phyloP scores from a whole-genome alignment of 2,113 vertebrate species.

The Psilopsiagon aurifrons region DNA sequence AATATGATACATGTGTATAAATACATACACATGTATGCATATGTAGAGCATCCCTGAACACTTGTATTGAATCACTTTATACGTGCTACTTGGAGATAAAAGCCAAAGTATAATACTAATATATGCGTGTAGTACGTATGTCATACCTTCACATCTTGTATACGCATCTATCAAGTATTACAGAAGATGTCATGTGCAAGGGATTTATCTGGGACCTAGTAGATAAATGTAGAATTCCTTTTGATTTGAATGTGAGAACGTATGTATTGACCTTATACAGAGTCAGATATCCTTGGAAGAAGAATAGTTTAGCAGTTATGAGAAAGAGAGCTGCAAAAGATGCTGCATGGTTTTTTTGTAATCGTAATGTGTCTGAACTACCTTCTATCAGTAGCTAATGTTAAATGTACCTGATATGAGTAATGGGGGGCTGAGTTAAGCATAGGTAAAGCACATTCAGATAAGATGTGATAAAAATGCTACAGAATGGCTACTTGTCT shows the following conservation, averaged over 20 bases:
- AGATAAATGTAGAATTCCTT: not conserved
- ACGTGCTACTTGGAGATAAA: not conserved
- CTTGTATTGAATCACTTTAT: not conserved
- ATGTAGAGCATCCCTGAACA: not conserved
- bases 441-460: not conserved
- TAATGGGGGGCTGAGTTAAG: not conserved
- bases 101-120: not conserved
- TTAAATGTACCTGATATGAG: not conserved
- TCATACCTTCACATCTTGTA: not conserved
- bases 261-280: not conserved
- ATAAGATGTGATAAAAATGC: not conserved
- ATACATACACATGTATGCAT: fast-evolving
- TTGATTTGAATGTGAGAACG: not conserved
- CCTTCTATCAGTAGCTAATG: not conserved
- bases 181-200: not conserved
- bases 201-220: not conserved
- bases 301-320: not conserved
- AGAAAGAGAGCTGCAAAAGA: not conserved
- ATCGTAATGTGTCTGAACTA: not conserved
- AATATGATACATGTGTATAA: not conserved
- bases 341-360: not conserved
- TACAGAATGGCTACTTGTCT: not conserved
- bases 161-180: not conserved
- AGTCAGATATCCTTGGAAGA: not conserved
- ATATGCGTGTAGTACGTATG: not conserved